Evolutionary conservation across 1,140 invertebrate species (phyloP).

Genomic region (Pinna nobilis): DNA sequence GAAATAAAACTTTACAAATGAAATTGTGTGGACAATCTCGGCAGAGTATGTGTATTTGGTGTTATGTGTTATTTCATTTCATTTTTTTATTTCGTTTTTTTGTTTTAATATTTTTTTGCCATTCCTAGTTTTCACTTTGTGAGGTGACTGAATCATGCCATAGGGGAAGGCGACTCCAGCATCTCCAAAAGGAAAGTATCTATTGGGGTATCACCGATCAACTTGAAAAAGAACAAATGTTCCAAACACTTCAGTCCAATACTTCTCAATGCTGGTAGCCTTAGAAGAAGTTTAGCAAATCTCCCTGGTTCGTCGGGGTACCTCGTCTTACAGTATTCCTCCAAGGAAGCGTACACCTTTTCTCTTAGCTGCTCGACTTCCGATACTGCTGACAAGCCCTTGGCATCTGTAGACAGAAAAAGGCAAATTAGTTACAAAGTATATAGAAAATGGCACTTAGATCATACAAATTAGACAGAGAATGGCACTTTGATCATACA

Average conservation of each 20-base stretch:
- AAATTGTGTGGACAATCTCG: too few relatives aligned
- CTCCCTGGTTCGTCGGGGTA: slow-evolving; percentile 94
- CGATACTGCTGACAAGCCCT: slow-evolving; percentile 86
- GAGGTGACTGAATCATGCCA: too few relatives aligned
- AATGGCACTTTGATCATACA: too few relatives aligned
- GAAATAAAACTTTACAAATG: too few relatives aligned
- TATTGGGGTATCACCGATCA: slow-evolving; percentile 80
- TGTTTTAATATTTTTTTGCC: too few relatives aligned
- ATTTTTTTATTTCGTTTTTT: too few relatives aligned
- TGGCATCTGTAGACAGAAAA: slow-evolving; percentile 82
- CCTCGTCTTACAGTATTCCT: slow-evolving; percentile 92
- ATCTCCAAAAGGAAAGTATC: slow-evolving; percentile 77
- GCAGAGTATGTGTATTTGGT: too few relatives aligned
- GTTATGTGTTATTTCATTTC: too few relatives aligned
- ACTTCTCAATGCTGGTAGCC: slow-evolving; percentile 94
- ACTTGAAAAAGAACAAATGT: slow-evolving; percentile 95
- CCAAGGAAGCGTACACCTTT: slow-evolving; percentile 94
- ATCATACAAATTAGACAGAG: too few relatives aligned
- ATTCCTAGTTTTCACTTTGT: too few relatives aligned
- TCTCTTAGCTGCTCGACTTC: slow-evolving; percentile 93
- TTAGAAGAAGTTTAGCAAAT: slow-evolving; percentile 94
- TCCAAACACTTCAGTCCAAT: slow-evolving; percentile 96
- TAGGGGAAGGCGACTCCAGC: slow-evolving; percentile 79
- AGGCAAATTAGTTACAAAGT: neutral
- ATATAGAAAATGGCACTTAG: neutral